These are phyloP conservation scores for Patella caerulea DNA, from an alignment of 2,888 invertebrate species.

Conservation along the genomic window DNA sequence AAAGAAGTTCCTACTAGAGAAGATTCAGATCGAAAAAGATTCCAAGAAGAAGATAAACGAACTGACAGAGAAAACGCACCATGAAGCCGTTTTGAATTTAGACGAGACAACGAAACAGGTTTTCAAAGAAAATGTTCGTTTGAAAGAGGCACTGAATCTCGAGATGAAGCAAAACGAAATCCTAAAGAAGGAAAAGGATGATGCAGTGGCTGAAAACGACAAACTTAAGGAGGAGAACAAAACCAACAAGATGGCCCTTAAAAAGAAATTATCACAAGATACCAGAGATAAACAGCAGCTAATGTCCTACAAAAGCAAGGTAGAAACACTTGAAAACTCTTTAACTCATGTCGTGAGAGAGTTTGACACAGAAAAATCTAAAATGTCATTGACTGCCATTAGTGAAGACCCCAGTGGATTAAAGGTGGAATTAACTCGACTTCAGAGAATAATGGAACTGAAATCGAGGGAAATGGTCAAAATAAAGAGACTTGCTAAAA, in stretches of 20 bases:
- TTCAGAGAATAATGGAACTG: background rate
- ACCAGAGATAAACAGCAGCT: background rate
- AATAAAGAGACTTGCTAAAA: background rate
- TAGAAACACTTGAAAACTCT: background rate
- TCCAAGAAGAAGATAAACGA: background rate
- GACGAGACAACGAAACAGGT: background rate
- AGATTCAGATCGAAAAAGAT: background rate
- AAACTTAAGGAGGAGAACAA: background rate
- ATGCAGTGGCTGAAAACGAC: background rate
- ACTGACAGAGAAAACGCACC: background rate
- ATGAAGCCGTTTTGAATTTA: background rate
- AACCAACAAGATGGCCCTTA: background rate
- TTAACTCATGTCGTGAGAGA: background rate
- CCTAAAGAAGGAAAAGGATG: background rate
- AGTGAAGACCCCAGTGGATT: background rate
- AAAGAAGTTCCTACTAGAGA: background rate
- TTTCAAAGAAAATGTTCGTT: background rate
- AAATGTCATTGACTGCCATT: background rate
- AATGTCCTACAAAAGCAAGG: background rate
- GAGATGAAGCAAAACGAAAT: background rate
- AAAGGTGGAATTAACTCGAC: background rate
- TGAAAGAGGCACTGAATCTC: background rate
- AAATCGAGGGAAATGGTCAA: background rate
- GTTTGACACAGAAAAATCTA: background rate
- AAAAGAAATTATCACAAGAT: background rate